phyloP scores from a whole-genome alignment of 2,888 invertebrate species.

The Eupithecia subfuscata region DNA sequence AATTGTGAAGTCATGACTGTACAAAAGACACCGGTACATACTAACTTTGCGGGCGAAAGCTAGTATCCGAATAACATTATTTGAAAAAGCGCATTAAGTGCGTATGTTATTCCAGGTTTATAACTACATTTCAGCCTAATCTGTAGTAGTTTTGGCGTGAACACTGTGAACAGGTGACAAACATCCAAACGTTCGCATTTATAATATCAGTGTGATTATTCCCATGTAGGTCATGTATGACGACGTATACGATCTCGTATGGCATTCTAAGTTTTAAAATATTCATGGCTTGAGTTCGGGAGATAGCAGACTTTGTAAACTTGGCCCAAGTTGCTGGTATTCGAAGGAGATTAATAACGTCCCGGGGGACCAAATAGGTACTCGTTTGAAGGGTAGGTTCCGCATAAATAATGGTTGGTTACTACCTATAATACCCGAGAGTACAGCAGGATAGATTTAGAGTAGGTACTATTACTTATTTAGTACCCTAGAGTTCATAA shows the following conservation, averaged over 20 bases:
- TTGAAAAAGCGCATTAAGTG: too few relatives aligned
- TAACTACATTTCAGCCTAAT: too few relatives aligned
- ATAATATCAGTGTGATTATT: background rate
- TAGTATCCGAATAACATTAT: too few relatives aligned
- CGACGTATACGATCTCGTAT: background rate
- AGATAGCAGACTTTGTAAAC: constrained; percentile 2
- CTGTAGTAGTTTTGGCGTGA: too few relatives aligned
- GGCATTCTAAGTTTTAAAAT: constrained; percentile 24
- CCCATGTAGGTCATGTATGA: background rate
- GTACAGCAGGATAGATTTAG: background rate
- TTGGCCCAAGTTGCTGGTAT: constrained; percentile 7
- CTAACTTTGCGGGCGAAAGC: too few relatives aligned
- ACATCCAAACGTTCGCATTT: background rate
- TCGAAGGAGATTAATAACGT: constrained; percentile 11
- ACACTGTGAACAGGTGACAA: background rate
- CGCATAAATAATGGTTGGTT: background rate
- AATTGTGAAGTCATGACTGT: too few relatives aligned
- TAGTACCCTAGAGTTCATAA: background rate
- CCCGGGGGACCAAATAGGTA: background rate
- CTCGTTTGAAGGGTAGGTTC: background rate
- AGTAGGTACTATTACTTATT: background rate
- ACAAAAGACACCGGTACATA: too few relatives aligned
- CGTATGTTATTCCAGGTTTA: too few relatives aligned
- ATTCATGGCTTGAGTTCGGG: constrained; percentile 26
- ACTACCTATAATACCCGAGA: background rate